Evolutionary conservation across 1,140 invertebrate genomes (phyloP).

Genomic region (Saccostrea glomerata): DNA sequence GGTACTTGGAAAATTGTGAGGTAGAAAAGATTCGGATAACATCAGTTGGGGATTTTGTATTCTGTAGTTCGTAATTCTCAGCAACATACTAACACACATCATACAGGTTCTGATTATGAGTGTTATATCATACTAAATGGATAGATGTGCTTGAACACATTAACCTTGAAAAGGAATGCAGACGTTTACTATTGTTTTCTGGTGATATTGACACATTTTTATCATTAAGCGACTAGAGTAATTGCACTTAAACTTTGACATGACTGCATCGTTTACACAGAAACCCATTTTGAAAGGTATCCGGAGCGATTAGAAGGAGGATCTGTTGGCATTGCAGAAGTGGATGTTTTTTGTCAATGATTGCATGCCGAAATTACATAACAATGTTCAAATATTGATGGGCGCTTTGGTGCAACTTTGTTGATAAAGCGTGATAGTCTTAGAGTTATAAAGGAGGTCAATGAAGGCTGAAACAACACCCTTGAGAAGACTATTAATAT

Average conservation of each 20-base stretch:
- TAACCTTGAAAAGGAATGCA: background rate
- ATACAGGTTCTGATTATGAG: background rate
- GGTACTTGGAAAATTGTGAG: no score
- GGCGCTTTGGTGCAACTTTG: background rate
- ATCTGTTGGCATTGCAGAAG: background rate
- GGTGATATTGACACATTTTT: constrained; percentile 16
- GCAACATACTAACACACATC: background rate
- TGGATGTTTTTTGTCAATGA: background rate
- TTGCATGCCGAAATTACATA: constrained; percentile 29
- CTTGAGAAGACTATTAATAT: background rate
- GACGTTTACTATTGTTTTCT: background rate
- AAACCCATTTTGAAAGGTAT: background rate
- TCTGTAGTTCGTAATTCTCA: no score
- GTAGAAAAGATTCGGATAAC: no score
- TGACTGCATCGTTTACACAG: background rate
- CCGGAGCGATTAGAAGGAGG: background rate
- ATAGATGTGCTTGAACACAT: background rate
- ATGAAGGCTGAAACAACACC: background rate
- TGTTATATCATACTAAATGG: background rate
- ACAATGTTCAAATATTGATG: constrained; percentile 19
- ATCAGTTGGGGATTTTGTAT: no score
- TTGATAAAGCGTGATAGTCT: background rate
- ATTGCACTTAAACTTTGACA: constrained; percentile 25
- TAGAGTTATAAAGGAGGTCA: background rate
- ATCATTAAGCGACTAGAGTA: constrained; percentile 7